phyloP scores from a whole-genome alignment of 2,888 invertebrate genomes.

The Unio delphinus region DNA sequence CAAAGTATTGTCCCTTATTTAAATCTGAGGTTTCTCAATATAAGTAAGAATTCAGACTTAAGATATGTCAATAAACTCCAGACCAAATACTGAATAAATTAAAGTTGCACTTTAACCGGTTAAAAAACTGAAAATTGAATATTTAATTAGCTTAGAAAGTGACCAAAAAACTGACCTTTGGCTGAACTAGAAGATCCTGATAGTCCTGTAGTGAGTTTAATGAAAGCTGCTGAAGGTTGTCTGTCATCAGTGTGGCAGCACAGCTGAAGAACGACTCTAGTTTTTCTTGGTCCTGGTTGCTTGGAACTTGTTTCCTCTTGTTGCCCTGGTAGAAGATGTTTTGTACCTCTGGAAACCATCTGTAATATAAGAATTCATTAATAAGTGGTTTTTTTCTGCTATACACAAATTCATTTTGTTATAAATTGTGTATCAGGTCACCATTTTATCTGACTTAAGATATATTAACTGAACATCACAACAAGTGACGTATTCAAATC shows the following conservation, averaged over 20 bases:
- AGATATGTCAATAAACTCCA: too few relatives aligned
- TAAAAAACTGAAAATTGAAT: too few relatives aligned
- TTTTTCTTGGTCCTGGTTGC: constrained; percentile 75
- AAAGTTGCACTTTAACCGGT: too few relatives aligned
- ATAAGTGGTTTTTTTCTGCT: not conserved
- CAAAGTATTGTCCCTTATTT: too few relatives aligned
- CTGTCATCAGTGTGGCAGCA: constrained; percentile 89
- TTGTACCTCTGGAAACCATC: constrained; percentile 71
- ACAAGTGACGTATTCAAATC: too few relatives aligned
- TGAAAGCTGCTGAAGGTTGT: constrained; percentile 86
- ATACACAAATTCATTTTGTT: not conserved
- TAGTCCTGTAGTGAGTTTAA: constrained; percentile 85
- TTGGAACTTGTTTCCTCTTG: constrained; percentile 71
- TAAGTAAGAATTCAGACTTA: too few relatives aligned
- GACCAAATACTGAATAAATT: too few relatives aligned
- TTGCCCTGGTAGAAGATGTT: constrained; percentile 72
- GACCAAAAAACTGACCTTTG: constrained; percentile 75
- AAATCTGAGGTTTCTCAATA: too few relatives aligned
- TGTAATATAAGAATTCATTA: constrained; percentile 30
- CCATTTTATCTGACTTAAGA: too few relatives aligned
- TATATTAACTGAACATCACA: too few relatives aligned
- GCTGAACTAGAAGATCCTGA: constrained; percentile 83
- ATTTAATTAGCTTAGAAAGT: too few relatives aligned
- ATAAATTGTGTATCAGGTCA: not conserved
- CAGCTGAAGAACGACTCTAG: constrained; percentile 88